Percentiles rank a stretch among this genome's conserved stretches.
Evolutionary conservation across 2,888 invertebrate species (phyloP).

Genomic region (Rhodophaea formosa): DNA sequence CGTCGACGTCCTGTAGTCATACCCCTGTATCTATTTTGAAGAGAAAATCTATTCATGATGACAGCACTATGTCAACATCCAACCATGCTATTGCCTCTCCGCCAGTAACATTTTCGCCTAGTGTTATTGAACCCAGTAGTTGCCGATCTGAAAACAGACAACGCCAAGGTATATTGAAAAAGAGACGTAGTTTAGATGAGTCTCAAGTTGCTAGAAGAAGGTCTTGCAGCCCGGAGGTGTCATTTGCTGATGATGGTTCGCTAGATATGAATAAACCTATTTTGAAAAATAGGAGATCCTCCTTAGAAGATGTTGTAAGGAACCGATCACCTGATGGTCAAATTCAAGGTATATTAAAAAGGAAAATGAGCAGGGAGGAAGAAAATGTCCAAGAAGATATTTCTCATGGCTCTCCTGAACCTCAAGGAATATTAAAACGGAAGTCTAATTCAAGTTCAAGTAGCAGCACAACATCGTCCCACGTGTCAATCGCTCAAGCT

Average conservation of each 20-base stretch:
- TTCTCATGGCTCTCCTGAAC: conserved; percentile 84
- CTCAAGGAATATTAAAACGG: conserved; percentile 90
- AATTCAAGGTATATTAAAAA: conserved; percentile 85
- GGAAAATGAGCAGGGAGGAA: conserved; percentile 84
- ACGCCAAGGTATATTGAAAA: conserved; percentile 90
- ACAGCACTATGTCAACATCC: conserved; percentile 69
- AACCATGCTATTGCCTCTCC: conserved; percentile 82
- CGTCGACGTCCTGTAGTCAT: conserved; percentile 62
- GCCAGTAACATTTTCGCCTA: conserved; percentile 91
- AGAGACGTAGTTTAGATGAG: conserved; percentile 91
- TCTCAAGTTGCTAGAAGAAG: conserved; percentile 85
- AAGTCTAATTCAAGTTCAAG: conserved; percentile 87
- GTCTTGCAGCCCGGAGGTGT: conserved; percentile 86
- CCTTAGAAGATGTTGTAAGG: conserved; percentile 85
- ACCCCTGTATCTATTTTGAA: conserved; percentile 85
- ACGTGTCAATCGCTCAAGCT: conserved; percentile 85
- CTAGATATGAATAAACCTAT: conserved; percentile 83
- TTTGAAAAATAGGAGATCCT: conserved; percentile 85
- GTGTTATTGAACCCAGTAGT: conserved; percentile 85
- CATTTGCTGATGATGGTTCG: conserved; percentile 79
- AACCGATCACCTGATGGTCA: conserved; percentile 84
- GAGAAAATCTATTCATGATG: conserved; percentile 83
- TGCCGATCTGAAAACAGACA: conserved; percentile 78
- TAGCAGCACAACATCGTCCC: conserved; percentile 83
- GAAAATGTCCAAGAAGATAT: conserved; percentile 83